Evolutionary conservation across 1,140 invertebrate genomes (phyloP), one percentile per base, ranked within the genome.

Genomic region (Tetranychus urticae): DNA sequence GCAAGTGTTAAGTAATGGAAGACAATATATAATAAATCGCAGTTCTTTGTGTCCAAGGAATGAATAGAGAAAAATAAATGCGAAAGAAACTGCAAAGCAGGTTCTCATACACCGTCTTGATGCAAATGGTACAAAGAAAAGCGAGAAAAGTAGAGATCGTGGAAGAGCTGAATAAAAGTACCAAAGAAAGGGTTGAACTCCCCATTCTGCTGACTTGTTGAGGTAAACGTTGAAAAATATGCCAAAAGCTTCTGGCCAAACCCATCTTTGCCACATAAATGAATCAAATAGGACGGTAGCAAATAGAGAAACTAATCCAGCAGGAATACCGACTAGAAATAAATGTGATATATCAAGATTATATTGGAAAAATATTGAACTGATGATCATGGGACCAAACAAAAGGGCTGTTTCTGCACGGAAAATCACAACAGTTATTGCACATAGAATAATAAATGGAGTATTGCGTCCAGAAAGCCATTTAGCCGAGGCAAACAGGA

Each of bases 81-180:
- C 69, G 2, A 93, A 59, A 4, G 83, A 1, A 83, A 73, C 47
- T 94, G 68, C 48, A 76, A 76, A 56, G 82, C 70, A 48, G 83
- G 75, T 67, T 87, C 77, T 61, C 75, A 71, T 68, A 92, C 86
- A 62, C 84, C 72, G 59, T 79, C 79, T 34, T 84, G 71, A 42
- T 90, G 89, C 37, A 91, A 65, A 7, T 88, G 88, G 59, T 37
- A 61, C 31, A 61, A 93, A 74, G 45, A 98, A 73, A 14, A 89
- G 69, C 52, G 88, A 89, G 3, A 82, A 75, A 2, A 81, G 83
- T 67, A 98, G 75, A 4, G 86, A 86, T 62, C 92, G 76, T 1
- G 94, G 94, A 35, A 99, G 72, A 1, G 90, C 94, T 42, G 91
- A 97, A 73, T 92, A 96, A 71, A 97, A 96, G 72, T 99, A 99